Base-by-base conservation (phyloP, 2,113 vertebrate genomes). In the Catharus bicknelli region DNA sequence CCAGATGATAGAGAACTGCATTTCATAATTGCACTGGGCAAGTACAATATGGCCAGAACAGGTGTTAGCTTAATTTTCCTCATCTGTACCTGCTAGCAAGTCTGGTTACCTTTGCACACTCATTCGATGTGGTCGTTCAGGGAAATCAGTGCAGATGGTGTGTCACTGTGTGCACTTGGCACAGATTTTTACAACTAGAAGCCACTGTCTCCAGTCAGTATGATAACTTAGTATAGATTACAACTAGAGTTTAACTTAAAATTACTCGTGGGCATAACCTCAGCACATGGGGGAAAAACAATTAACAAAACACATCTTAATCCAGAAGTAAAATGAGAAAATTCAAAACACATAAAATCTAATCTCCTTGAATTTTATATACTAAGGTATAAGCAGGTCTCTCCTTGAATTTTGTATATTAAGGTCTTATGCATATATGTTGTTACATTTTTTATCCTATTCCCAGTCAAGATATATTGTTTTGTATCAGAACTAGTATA, bases 11-110 rank as follows among this genome's bases (percentile, higher is more conserved):
- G 5, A 66, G 74, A 88, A 50, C 32, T 9, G 32, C 0, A 0
- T 69, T 93, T 53, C 5, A 6, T 80, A 93, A 94, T 79, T 66
- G 25, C 78, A 43, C 18, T 40, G 81, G 86, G 78, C 86, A 88
- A 91, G 83, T 58, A 64, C 72, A 93, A 69, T 83, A 81, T 42
- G 75, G 67, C 50, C 72, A 83, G 47, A 91, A 89, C 91, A 96
- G 90, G 70, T 93, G 90, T 78, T 64, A 42, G 42, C 32, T 88
- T 95, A 89, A 96, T 94, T 89, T 86, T 86, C 53, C 57, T 94
- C 88, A 75, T 90, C 87, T 92, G 74, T 87, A 77, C 57, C 74
- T 81, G 72, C 55, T 64, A 83, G 36, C 20, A 64, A 54, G 88
- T 47, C 90, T 90, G 90, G 75, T 89, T 95, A 95, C 81, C 75